Evolutionary conservation across 2,797 vertebrate genomes (phyloP), one percentile per base, ranked within the genome.

Genomic region (Garrulus glandarius): DNA sequence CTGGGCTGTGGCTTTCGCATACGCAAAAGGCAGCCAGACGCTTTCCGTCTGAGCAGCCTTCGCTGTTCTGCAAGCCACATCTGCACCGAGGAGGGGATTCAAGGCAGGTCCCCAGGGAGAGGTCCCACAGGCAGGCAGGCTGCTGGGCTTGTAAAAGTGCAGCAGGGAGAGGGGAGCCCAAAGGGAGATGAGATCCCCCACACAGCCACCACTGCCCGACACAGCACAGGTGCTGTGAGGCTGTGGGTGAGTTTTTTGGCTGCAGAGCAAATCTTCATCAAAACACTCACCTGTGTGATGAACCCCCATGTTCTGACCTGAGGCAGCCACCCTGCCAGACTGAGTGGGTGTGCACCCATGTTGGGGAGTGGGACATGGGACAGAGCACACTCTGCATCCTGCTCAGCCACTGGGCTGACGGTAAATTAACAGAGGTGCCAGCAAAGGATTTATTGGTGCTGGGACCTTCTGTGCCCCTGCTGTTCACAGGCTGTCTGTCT

Each of bases 51-150:
- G 76, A 69, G 46, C 1, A 3, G 56, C 75, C 43, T 82, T 63
- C 0, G 3, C 71, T 74, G 30, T 52, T 76, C 21, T 36, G 55
- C 75, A 80, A 74, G 74, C 65, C 81, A 32, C 37, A 56, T 55
- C 91, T 5, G 4, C 24, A 2, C 29, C 0, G 0, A 49, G 49
- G 34, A 60, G 12, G 14, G 36, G 37, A 57, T 4, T 29, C 0
- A 3, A 63, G 41, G 29, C 37, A 72, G 83, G 41, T 46, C 16
- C 49, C 50, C 5, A 14, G 34, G 47, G 22, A 60, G 32, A 47
- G 32, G 15, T 63, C 43, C 47, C 1, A 1, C 36, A 41, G 59
- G 39, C 49, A 27, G 24, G 41, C 50, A 59, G 52, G 30, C 32
- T 78, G 34, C 53, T 83, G 76, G 71, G 34, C 36, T 82, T 39